Evolutionary conservation across 37 sponge, comb jelly and placozoan species (phyloP).

Genomic region (Geodia barretti): DNA sequence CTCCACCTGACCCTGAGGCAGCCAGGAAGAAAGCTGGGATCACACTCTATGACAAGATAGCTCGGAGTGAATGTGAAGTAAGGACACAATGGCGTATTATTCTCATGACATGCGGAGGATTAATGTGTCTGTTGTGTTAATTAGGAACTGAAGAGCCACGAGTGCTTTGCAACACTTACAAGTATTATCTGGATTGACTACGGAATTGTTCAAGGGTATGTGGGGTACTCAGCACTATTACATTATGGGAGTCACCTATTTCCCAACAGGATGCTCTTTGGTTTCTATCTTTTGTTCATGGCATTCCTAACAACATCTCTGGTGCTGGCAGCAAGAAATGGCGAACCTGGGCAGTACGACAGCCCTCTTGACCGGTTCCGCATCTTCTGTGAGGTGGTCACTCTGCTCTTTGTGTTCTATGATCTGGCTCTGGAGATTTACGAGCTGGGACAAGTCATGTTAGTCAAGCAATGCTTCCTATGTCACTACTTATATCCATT

Average conservation of each 20-base stretch:
- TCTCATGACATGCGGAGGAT: no score
- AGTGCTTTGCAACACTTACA: background rate
- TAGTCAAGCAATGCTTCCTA: no score
- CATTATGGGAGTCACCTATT: background rate
- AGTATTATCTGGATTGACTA: slow-evolving; percentile 1
- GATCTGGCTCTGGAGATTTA: background rate
- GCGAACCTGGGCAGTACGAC: background rate
- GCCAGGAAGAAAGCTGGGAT: background rate
- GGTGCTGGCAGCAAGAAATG: background rate
- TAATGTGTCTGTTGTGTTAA: no score
- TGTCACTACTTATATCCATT: no score
- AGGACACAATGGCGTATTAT: no score
- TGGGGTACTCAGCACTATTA: background rate
- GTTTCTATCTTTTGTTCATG: slow-evolving; percentile 6
- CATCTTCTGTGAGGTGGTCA: background rate
- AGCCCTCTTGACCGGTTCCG: background rate
- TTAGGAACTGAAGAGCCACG: slow-evolving; percentile 1
- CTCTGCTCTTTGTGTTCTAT: background rate
- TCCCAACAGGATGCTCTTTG: background rate
- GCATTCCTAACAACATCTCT: slow-evolving; percentile 1
- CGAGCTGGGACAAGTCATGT: background rate
- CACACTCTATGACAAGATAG: background rate
- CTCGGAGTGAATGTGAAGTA: background rate
- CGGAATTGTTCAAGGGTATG: background rate
- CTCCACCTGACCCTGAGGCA: background rate